Evolutionary conservation across 2,888 invertebrate genomes (phyloP).

Genomic region (Cephus rjabovi): DNA sequence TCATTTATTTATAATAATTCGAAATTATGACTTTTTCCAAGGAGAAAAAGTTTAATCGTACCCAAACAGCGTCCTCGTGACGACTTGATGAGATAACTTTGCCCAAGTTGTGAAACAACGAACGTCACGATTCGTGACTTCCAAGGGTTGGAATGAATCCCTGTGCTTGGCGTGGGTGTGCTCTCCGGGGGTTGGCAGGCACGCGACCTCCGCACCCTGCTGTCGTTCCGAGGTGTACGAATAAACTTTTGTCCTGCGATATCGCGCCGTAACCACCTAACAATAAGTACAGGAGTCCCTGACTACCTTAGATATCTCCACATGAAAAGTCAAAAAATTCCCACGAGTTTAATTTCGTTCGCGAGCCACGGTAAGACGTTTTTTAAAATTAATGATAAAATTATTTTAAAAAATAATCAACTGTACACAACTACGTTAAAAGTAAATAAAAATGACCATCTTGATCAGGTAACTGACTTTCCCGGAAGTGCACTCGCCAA

Average conservation of each 20-base stretch:
- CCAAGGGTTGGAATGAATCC: slow-evolving; percentile 39
- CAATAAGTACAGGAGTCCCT: slow-evolving; percentile 3
- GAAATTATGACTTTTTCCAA: slow-evolving; percentile 8
- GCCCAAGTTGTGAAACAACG: slow-evolving; percentile 45
- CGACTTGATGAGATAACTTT: slow-evolving; percentile 55
- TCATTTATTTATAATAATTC: too few relatives aligned
- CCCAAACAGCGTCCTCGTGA: slow-evolving; percentile 39
- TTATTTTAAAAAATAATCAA: too few relatives aligned
- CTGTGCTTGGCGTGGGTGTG: slow-evolving; percentile 7
- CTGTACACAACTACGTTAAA: not conserved
- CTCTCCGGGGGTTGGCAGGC: slow-evolving; percentile 26
- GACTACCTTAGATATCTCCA: not conserved
- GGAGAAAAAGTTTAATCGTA: slow-evolving; percentile 42
- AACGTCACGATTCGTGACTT: slow-evolving; percentile 45
- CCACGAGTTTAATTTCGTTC: too few relatives aligned
- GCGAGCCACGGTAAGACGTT: too few relatives aligned
- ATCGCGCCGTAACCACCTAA: slow-evolving; percentile 2
- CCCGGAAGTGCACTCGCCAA: not conserved
- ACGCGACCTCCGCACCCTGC: slow-evolving; percentile 34
- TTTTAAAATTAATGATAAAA: too few relatives aligned
- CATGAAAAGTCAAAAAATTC: too few relatives aligned
- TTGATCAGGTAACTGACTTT: not conserved
- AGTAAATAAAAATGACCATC: not conserved
- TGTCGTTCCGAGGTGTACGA: slow-evolving; percentile 34
- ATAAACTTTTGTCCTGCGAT: slow-evolving; percentile 27